These are phyloP conservation scores for Monochamus alternatus DNA, from an alignment of 2,888 invertebrate genomes.

Conservation along the genomic window DNA sequence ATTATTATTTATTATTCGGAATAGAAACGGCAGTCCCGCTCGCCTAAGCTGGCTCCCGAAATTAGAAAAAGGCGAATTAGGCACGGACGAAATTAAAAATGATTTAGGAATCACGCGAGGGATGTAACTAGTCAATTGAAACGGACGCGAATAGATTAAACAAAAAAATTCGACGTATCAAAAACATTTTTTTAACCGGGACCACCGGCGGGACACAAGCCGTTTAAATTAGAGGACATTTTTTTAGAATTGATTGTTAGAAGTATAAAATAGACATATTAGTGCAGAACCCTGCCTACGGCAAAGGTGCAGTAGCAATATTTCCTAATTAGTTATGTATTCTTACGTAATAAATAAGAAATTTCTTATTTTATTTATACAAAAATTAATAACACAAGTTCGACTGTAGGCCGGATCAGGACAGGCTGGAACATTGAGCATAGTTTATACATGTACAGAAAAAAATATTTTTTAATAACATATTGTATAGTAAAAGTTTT, in stretches of 20 bases:
- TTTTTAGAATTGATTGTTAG: too few species aligned
- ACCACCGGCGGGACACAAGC: background rate
- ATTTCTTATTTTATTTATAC: background rate
- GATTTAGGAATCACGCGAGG: constrained; percentile 21
- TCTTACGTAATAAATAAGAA: background rate
- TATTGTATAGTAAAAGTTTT: too few species aligned
- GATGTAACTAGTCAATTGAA: constrained; percentile 27
- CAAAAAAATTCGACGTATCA: constrained; percentile 10
- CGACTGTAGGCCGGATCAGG: too few species aligned
- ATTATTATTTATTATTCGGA: constrained; percentile 49
- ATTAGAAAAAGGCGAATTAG: constrained; percentile 22
- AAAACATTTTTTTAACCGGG: constrained; percentile 6
- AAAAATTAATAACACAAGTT: background rate
- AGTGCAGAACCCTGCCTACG: too few species aligned
- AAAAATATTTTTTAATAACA: too few species aligned
- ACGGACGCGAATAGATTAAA: constrained; percentile 21
- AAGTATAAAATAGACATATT: too few species aligned
- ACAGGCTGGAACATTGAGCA: too few species aligned
- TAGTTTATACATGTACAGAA: too few species aligned
- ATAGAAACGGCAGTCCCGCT: constrained; percentile 1
- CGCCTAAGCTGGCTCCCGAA: constrained; percentile 31
- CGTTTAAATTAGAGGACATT: background rate
- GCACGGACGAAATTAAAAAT: background rate
- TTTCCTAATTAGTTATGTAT: too few species aligned
- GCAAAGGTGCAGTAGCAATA: too few species aligned